Evolutionary conservation across 2,797 vertebrate genomes (phyloP).

Genomic region (Rhincodon typus): DNA sequence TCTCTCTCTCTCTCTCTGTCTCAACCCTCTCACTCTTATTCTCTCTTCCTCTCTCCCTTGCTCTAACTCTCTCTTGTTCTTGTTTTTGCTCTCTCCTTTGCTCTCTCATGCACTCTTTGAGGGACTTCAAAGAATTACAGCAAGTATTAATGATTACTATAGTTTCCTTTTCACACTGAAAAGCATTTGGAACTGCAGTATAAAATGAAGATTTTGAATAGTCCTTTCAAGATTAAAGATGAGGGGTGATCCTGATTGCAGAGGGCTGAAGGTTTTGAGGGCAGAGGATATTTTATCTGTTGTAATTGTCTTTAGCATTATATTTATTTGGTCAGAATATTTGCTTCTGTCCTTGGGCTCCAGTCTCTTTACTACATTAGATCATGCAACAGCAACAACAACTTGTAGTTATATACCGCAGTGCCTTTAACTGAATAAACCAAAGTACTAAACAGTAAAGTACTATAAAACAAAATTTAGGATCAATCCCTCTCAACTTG

Average conservation of each 20-base stretch:
- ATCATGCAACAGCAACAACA: too few relatives aligned
- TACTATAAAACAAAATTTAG: too few relatives aligned
- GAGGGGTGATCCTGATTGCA: background rate
- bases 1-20: too few relatives aligned
- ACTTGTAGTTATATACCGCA: too few relatives aligned
- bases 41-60: too few relatives aligned
- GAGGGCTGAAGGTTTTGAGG: background rate
- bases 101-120: too few relatives aligned
- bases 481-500: background rate
- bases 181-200: background rate
- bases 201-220: background rate
- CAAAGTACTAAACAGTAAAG: too few relatives aligned
- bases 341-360: background rate
- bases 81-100: too few relatives aligned
- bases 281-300: background rate
- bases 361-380: background rate
- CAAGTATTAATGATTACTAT: background rate
- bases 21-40: too few relatives aligned
- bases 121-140: background rate
- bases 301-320: background rate
- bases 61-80: too few relatives aligned
- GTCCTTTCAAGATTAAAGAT: background rate
- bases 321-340: background rate
- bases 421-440: too few relatives aligned
- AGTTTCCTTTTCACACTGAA: background rate